Base-by-base conservation (phyloP, 2,888 invertebrate genomes). In the Mesorhabditis belari region DNA sequence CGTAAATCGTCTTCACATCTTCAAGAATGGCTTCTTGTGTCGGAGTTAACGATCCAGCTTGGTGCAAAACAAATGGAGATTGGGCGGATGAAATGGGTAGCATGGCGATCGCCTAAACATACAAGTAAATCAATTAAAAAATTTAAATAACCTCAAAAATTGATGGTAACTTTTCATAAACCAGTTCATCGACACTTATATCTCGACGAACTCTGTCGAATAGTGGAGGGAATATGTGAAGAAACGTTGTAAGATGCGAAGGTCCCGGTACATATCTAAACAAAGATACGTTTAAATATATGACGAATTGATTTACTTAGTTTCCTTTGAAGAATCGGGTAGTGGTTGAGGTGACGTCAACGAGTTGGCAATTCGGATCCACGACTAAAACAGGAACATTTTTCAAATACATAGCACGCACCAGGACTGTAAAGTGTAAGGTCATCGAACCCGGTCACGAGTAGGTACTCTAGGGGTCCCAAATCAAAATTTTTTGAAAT, bases 161-260 rank as follows among this genome's bases (percentile, higher is more conserved):
- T 2, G 67, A 58, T 2, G 70, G 70, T 9, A 71, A 53, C 26
- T 68, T 63, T 26, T 67, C 67, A 28, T 63, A 64, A 35, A 61
- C 59, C 57, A 76, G 49, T 27, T 76, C 74, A 1, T 66, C 65
- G 6, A 64, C 61, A 19, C 66, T 61, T 3, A 74, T 58, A 28
- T 60, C 49, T 21, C 63, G 65, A 35, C 68, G 60, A 3, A 74
- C 71, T 51, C 69, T 58, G 4, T 70, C 69, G 84, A 93, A 95
- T 63, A 96, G 88, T 62, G 90, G 89, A 4, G 94, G 93, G 83
- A 96, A 95, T 80, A 94, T 92, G 83, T 94, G 93, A 70, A 95
- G 89, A 19, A 95, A 85, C 0, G 94, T 91, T 0, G 93, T 92
- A 59, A 96, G 86, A 85, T 93, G 96, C 65, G 90, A 89, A 79